Conservation (phyloP, 2,113 vertebrate species). For the Ia io region DNA sequence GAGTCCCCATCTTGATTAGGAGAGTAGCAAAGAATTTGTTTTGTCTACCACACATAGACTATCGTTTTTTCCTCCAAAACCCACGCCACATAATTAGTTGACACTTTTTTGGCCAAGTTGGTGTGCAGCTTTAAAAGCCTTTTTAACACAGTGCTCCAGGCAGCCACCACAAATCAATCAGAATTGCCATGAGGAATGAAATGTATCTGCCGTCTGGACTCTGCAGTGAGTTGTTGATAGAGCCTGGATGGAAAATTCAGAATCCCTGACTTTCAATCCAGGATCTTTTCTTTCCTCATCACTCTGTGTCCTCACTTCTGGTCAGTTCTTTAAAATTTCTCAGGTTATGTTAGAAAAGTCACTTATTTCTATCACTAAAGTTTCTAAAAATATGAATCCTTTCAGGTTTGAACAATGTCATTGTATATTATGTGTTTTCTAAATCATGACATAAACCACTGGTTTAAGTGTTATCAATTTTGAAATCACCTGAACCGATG, state of each 20-base stretch:
- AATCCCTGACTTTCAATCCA: neutral
- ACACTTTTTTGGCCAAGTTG: neutral
- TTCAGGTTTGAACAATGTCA: neutral
- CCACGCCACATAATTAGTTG: neutral
- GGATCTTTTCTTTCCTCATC: neutral
- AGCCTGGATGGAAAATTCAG: neutral
- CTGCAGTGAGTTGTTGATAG: neutral
- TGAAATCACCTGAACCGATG: neutral
- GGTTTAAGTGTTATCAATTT: neutral
- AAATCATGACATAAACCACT: neutral
- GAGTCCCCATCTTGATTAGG: neutral
- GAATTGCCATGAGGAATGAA: conserved; percentile 8
- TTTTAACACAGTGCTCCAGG: neutral
- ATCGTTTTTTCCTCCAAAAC: neutral
- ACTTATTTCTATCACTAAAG: neutral
- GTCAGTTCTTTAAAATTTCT: neutral
- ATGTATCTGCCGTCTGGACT: neutral
- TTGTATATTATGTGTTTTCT: neutral
- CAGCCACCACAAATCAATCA: neutral
- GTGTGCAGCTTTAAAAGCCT: neutral
- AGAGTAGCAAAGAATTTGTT: neutral
- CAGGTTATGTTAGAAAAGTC: neutral
- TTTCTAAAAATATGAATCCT: neutral
- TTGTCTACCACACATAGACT: neutral
- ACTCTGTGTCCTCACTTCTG: neutral